Base-by-base conservation (phyloP, 2,888 invertebrate species). In the Scelioninae gen. 1 region DNA sequence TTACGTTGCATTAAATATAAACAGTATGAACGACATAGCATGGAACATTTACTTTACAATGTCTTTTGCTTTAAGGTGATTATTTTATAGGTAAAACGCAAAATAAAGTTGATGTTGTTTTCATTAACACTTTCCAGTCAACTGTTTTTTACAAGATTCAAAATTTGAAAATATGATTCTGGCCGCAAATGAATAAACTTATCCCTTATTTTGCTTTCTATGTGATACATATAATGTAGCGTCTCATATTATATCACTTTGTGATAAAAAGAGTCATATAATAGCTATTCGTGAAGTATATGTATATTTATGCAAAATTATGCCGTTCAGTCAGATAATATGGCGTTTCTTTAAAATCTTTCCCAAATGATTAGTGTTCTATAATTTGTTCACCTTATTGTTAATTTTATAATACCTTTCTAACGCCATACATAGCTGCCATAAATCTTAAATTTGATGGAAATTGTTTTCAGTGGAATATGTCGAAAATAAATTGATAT, bases 281-380 rank as follows among this genome's bases (percentile, higher is more conserved):
- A 71, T 40, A 60, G 60, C 29, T 51, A 51, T 51, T 71, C 34
- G 29, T 16, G 38, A 63, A 47, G 45, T 65, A 45, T 65, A 63
- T 74, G 31, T 47, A 58, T 58, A 65, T 76, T 75, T 58, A 72
- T 72, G 62, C 53, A 13, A 53, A 29, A 71, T 60, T 71, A 60
- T 51, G 51, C 43, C 29, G n/a, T 71, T 40, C 11, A 71, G 23
- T 32, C 13, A 60, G 23, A 23, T 58, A 69, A 58, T 69, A 58
- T 31, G 16, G 13, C n/a, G 9, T 9, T 2, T 43, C 29, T 10
- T 55, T 31, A 29, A 49, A 53, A 71, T 34, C 49, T 49, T 34
- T 23, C 16, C 13, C 0, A 58, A 58, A 13, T 23, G 13, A 32
- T 47, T 47, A 47, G 47, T 23, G 56, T 34, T 40, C n/a, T n/a